These are phyloP conservation scores for Pachypsylla venusta DNA, from an alignment of 1,140 invertebrate species.

Conservation along the genomic window DNA sequence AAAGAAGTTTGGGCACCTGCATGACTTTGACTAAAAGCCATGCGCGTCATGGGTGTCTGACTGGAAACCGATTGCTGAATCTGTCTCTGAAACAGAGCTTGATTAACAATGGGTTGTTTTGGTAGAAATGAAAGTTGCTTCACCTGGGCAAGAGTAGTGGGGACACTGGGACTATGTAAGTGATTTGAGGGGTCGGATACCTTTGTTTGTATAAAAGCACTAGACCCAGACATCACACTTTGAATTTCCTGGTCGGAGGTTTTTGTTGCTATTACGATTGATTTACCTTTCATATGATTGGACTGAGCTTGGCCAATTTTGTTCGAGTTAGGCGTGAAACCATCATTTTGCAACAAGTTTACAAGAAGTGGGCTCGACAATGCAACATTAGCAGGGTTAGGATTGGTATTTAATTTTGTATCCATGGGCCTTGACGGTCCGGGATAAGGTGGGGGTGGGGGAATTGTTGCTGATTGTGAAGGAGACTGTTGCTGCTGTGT, in stretches of 20 bases:
- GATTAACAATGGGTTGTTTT: not conserved
- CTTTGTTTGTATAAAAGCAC: not conserved
- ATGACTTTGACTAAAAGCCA: not conserved
- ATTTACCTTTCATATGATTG: not conserved
- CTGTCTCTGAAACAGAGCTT: not conserved
- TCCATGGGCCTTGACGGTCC: constrained; percentile 23
- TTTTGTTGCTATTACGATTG: not conserved
- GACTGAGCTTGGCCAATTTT: constrained; percentile 24
- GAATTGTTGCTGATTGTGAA: constrained; percentile 21
- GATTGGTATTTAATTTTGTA: constrained; percentile 6
- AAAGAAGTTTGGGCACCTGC: not conserved
- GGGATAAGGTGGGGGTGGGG: constrained; percentile 36
- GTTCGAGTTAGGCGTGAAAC: constrained; percentile 31
- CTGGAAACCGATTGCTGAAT: not conserved
- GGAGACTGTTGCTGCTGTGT: constrained; percentile 6
- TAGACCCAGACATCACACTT: too few species aligned
- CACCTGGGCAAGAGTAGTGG: not conserved
- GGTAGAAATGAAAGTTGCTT: not conserved
- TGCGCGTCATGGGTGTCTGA: not conserved
- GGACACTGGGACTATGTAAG: not conserved
- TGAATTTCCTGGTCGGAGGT: not conserved
- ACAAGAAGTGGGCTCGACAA: constrained; percentile 79
- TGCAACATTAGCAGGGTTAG: constrained; percentile 35
- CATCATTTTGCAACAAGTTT: constrained; percentile 79
- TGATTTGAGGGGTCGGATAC: not conserved